Evolutionary conservation across 2,113 vertebrate species (phyloP).

Genomic region (Lophius piscatorius): DNA sequence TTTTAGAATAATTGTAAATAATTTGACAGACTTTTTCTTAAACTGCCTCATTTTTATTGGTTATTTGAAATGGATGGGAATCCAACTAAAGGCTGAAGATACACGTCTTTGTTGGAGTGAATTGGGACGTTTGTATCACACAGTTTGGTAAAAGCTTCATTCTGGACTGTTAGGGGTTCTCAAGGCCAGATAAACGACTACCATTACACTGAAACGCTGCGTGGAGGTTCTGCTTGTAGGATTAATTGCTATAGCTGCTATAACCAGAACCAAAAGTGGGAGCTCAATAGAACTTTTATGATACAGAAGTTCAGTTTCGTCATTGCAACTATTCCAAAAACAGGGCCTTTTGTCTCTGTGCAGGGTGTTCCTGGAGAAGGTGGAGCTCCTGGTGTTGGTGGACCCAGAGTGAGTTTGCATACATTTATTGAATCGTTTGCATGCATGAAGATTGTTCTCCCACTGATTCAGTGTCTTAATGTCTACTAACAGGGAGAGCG

Average conservation of each 20-base stretch:
- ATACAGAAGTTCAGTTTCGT: neutral
- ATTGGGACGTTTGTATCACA: neutral
- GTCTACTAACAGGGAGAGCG: slow-evolving; percentile 87
- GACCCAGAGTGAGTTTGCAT: slow-evolving; percentile 89
- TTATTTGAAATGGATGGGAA: too few relatives aligned
- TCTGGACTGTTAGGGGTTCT: neutral
- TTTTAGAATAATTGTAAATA: too few relatives aligned
- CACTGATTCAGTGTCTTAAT: slow-evolving; percentile 1
- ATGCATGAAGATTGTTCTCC: too few relatives aligned
- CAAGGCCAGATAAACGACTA: neutral
- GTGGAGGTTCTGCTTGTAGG: neutral
- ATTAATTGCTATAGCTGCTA: neutral
- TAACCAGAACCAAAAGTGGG: neutral
- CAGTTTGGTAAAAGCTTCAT: neutral
- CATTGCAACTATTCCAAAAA: neutral
- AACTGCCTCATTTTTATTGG: too few relatives aligned
- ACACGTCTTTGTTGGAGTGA: too few relatives aligned
- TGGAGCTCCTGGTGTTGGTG: slow-evolving; percentile 87
- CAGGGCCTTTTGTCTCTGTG: slow-evolving; percentile 32
- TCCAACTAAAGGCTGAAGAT: too few relatives aligned
- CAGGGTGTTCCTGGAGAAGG: slow-evolving; percentile 94
- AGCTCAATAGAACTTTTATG: neutral
- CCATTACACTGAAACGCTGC: neutral
- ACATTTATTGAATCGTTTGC: too few relatives aligned
- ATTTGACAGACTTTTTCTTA: too few relatives aligned